Evolutionary conservation across 2,113 vertebrate species (phyloP).

Genomic region (Lamprologus callipterus): DNA sequence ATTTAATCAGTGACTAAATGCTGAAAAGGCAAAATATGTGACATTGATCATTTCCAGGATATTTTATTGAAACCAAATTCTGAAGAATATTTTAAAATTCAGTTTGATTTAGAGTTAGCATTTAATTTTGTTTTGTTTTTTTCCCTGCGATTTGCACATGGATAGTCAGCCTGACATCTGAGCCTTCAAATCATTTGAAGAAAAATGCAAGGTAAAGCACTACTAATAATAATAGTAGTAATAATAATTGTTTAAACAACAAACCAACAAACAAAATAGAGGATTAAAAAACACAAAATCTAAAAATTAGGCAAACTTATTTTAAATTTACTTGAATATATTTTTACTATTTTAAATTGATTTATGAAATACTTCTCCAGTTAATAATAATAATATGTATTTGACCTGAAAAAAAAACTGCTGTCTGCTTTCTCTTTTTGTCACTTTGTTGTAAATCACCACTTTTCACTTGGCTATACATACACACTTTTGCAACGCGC

Average conservation of each 20-base stretch:
- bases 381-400: background rate
- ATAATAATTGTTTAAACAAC: background rate
- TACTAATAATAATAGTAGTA: background rate
- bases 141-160: background rate
- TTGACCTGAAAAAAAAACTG: background rate
- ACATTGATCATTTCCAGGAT: slow-evolving; percentile 6
- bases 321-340: background rate
- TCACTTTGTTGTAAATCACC: background rate
- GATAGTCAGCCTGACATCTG: background rate
- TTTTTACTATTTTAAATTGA: background rate
- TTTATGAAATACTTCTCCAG: background rate
- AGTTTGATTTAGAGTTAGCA: background rate
- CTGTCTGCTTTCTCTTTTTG: background rate
- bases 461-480: background rate
- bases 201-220: background rate
- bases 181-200: background rate
- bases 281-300: background rate
- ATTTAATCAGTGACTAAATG: slow-evolving; percentile 29
- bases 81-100: background rate
- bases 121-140: background rate
- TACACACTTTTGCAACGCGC: background rate
- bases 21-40: slow-evolving; percentile 14
- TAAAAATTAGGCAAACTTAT: background rate
- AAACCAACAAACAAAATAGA: background rate
- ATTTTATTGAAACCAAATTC: slow-evolving; percentile 22